Percentiles rank a stretch among this genome's conserved stretches.
These are phyloP conservation scores for Malurus cyaneus DNA, from an alignment of 2,113 vertebrate species.

Conservation along the genomic window DNA sequence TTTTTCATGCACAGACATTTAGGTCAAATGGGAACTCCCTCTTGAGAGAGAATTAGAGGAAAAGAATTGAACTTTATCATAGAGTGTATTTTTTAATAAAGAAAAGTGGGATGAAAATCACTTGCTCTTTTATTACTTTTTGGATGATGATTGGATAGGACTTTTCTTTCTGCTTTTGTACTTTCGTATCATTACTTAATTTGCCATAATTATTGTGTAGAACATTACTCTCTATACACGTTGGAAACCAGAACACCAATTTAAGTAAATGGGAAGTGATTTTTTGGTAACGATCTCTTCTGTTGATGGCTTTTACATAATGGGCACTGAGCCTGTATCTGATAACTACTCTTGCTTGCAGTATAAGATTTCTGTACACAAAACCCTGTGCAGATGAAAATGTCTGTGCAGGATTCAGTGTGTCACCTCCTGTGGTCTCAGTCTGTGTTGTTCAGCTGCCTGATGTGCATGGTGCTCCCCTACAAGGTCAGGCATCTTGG, in stretches of 20 bases:
- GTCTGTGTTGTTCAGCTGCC: background rate
- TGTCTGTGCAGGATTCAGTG: background rate
- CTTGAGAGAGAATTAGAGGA: background rate
- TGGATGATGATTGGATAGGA: background rate
- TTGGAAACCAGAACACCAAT: background rate
- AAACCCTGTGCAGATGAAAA: background rate
- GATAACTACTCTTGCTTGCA: background rate
- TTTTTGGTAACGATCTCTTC: background rate
- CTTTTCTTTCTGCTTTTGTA: background rate
- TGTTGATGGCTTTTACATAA: background rate
- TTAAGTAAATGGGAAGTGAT: background rate
- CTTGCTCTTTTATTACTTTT: background rate
- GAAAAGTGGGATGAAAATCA: background rate
- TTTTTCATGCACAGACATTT: conserved; percentile 34
- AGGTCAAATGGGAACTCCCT: conserved; percentile 24
- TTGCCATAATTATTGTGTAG: background rate
- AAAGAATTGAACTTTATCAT: background rate
- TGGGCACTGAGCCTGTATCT: background rate
- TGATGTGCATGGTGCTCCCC: background rate
- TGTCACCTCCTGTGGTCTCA: background rate
- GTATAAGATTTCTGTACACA: background rate
- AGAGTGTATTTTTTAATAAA: background rate
- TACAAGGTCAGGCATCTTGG: background rate
- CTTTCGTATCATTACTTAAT: background rate
- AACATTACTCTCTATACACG: background rate